These are phyloP conservation scores for Falco punctatus DNA, from an alignment of 2,113 vertebrate species.

Conservation along the genomic window DNA sequence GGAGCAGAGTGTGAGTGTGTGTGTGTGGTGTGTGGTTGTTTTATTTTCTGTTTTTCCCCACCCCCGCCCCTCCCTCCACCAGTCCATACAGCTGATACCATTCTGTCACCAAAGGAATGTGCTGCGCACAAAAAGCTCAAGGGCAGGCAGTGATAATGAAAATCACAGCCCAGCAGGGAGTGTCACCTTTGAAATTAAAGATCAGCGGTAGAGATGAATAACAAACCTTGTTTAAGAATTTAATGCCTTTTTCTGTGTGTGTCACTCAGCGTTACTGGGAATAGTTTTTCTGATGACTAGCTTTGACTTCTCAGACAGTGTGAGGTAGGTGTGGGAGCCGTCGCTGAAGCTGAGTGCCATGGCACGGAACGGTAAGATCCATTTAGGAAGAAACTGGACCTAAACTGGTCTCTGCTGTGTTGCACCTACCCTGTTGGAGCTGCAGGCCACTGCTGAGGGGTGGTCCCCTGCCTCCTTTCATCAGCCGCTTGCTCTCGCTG, in stretches of 20 bases:
- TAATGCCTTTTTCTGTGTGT: background rate
- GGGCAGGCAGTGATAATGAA: background rate
- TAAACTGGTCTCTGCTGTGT: background rate
- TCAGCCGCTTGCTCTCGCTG: background rate
- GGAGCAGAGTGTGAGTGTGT: background rate
- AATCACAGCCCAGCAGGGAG: background rate
- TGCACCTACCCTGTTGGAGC: background rate
- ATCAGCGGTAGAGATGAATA: background rate
- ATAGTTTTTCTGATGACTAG: background rate
- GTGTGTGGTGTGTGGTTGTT: no score
- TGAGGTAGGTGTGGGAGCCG: background rate
- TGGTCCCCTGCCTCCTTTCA: background rate
- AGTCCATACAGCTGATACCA: background rate
- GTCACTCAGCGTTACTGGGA: background rate
- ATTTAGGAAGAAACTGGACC: background rate
- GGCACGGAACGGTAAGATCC: rapidly evolving
- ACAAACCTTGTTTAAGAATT: background rate
- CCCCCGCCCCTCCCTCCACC: no score
- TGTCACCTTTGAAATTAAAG: conserved; percentile 27
- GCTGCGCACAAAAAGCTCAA: background rate
- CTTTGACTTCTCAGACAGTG: background rate
- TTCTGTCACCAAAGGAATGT: background rate
- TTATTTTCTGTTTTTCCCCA: no score
- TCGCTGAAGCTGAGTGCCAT: background rate
- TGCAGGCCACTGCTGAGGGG: background rate